phyloP scores from a whole-genome alignment of 1,140 invertebrate genomes.

The Reticulitermes speratus region DNA sequence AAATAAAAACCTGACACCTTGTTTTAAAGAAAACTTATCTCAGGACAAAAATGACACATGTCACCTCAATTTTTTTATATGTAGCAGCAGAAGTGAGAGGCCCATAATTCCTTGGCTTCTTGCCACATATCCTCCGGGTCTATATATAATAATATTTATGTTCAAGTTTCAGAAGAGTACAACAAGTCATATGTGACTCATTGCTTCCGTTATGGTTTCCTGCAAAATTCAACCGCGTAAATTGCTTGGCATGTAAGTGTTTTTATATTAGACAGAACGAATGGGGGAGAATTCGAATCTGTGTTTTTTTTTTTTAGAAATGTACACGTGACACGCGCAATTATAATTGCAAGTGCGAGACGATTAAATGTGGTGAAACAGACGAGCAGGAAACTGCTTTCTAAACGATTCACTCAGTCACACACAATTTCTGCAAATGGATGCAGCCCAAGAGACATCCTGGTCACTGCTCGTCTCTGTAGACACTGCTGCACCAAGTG shows the following conservation, averaged over 20 bases:
- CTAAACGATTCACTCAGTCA: background rate
- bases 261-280: background rate
- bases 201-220: slow-evolving; percentile 1
- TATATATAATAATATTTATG: slow-evolving; percentile 14
- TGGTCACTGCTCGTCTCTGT: too few relatives aligned
- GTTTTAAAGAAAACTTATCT: slow-evolving; percentile 3
- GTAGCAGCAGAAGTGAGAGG: background rate
- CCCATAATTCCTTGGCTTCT: background rate
- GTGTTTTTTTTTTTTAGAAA: background rate
- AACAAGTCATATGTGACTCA: background rate
- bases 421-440: background rate
- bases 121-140: background rate
- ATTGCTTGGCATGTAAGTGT: background rate
- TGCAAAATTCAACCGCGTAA: background rate
- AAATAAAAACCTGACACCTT: background rate
- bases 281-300: background rate
- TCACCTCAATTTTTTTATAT: background rate
- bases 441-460: too few relatives aligned
- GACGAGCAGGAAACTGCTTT: background rate
- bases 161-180: background rate
- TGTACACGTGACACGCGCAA: background rate
- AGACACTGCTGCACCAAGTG: too few relatives aligned
- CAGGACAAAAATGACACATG: background rate
- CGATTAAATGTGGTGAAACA: background rate
- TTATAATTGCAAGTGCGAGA: background rate